These are phyloP conservation scores for Microcebus jonahi DNA, from an alignment of 2,113 vertebrate genomes.

Conservation along the genomic window DNA sequence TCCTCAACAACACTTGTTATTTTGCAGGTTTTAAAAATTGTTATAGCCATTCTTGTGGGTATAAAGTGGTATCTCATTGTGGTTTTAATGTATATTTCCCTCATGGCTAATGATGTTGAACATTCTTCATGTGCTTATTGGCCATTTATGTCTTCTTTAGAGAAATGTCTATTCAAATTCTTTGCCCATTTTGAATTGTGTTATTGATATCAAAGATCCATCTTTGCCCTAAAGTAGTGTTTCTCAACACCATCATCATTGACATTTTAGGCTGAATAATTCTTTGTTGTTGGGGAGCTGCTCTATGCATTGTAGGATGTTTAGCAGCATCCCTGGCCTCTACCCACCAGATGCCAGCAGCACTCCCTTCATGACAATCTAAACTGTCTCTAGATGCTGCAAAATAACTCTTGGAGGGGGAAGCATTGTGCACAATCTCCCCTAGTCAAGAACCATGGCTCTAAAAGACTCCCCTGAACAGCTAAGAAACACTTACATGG, in stretches of 20 bases:
- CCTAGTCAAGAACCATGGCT: not conserved
- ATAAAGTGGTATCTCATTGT: not conserved
- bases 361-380: not conserved
- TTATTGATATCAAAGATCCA: not conserved
- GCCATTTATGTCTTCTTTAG: not conserved
- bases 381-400: constrained; percentile 1
- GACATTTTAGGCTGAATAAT: not conserved
- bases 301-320: not conserved
- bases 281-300: not conserved
- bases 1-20: not conserved
- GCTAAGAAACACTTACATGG: not conserved
- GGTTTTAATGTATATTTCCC: constrained; percentile 2
- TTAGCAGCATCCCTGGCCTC: not conserved
- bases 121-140: not conserved
- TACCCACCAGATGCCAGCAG: not conserved
- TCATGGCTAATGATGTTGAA: not conserved
- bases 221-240: not conserved
- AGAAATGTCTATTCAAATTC: not conserved
- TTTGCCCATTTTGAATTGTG: constrained; percentile 30
- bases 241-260: constrained; percentile 6
- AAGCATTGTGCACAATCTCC: not conserved
- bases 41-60: not conserved
- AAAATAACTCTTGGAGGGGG: not conserved
- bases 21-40: not conserved
- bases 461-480: not conserved